Base-by-base conservation (phyloP, 1,140 invertebrate genomes). In the Aradophagus sp. region DNA sequence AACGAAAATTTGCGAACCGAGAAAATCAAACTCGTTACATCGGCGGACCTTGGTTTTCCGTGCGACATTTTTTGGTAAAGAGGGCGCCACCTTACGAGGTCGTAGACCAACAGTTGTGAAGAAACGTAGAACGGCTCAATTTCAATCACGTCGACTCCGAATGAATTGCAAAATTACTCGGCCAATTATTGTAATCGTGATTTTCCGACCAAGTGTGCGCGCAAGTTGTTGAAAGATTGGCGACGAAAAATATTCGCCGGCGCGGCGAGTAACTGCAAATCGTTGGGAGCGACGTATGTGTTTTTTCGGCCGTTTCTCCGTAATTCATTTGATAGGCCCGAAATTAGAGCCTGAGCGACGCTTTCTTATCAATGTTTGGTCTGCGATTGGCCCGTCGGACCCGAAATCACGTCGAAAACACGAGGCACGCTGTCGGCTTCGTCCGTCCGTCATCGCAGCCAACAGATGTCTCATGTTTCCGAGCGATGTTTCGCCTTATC, bases 291-390 rank as follows among this genome's bases (percentile, higher is more conserved):
- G n/a, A n/a, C n/a, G n/a, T n/a, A n/a, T n/a, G n/a, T n/a, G n/a
- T n/a, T n/a, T n/a, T n/a, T n/a, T n/a, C n/a, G n/a, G n/a, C n/a
- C n/a, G n/a, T n/a, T n/a, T n/a, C n/a, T n/a, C n/a, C n/a, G n/a
- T n/a, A n/a, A n/a, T n/a, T n/a, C n/a, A n/a, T n/a, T n/a, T n/a
- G n/a, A n/a, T n/a, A n/a, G n/a, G n/a, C n/a, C 39, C 48, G 59
- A 63, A 63, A 63, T 63, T 45, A 2, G n/a, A 63, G 41, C 19
- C 11, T 39, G 27, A 14, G 17, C 27, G 41, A 32, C 62, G 45
- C 42, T 68, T 68, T 27, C 65, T 69, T 74, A 74, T 74, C 67
- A 68, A 35, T 77, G 72, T 74, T 75, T 71, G 44, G 74, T 75
- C 73, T 75, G 65, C 62, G 53, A 56, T 67, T 61, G 44, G 63